Conservation (phyloP, 2,888 invertebrate genomes). For the Trissoscelio sp. region DNA sequence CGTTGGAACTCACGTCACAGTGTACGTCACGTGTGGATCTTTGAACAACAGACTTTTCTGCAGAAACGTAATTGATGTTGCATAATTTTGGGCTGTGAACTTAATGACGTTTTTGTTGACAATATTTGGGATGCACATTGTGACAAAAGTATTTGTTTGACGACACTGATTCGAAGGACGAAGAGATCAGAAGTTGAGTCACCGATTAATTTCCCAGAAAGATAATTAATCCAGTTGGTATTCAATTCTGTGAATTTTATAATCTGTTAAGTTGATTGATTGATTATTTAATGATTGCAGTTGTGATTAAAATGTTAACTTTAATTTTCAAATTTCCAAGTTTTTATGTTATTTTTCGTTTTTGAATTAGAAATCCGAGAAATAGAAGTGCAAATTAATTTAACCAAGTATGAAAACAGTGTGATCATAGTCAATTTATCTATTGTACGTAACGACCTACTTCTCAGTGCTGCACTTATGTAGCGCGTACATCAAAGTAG, state of each 20-base stretch:
- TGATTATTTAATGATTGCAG: no score
- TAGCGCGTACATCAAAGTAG: conserved; percentile 39
- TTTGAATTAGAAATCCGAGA: no score
- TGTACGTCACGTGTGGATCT: conserved; percentile 26
- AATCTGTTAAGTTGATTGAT: no score
- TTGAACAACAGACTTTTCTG: conserved; percentile 14
- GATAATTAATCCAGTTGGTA: not conserved
- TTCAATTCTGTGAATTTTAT: no score
- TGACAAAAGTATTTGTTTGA: not conserved
- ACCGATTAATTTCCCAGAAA: conserved; percentile 21
- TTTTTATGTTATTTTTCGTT: no score
- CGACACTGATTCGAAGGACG: not conserved
- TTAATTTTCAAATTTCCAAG: no score
- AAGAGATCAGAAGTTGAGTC: conserved; percentile 6
- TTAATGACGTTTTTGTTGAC: not conserved
- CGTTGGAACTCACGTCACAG: not conserved
- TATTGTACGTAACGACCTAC: conserved; percentile 63
- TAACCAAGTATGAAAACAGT: conserved; percentile 37
- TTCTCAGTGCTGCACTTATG: conserved; percentile 46
- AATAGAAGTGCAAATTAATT: conserved; percentile 19
- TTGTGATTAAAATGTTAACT: no score
- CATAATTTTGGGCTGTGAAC: not conserved
- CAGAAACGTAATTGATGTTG: not conserved
- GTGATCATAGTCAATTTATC: conserved; percentile 61
- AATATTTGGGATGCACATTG: not conserved